phyloP scores from a whole-genome alignment of 2,888 invertebrate species.

The Sminthurinus aureus region DNA sequence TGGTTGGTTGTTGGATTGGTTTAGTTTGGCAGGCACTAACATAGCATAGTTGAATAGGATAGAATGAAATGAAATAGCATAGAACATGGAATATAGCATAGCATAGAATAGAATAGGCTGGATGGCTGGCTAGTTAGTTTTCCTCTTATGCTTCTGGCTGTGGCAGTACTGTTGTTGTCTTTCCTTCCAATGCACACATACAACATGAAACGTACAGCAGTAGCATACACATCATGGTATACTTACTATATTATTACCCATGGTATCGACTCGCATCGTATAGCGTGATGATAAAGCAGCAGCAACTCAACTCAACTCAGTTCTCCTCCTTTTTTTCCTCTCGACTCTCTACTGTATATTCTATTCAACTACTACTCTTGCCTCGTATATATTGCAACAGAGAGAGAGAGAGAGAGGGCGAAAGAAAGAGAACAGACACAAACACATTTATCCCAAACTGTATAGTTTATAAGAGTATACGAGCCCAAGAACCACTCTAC shows the following conservation, averaged over 20 bases:
- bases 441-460: background rate
- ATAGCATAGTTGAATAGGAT: constrained; percentile 28
- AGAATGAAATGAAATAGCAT: background rate
- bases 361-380: background rate
- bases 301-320: constrained; percentile 9
- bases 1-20: constrained; percentile 2
- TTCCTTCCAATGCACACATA: background rate
- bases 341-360: background rate
- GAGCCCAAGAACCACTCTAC: background rate
- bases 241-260: background rate
- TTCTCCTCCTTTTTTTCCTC: constrained; percentile 21
- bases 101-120: too few species aligned
- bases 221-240: too few species aligned
- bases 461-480: background rate
- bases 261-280: background rate
- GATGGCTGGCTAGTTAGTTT: too few species aligned
- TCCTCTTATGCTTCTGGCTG: background rate
- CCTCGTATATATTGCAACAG: background rate
- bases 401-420: background rate
- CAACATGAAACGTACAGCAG: too few species aligned
- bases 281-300: constrained; percentile 11
- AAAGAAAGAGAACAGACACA: background rate
- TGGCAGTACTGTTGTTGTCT: background rate
- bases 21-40: background rate
- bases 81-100: too few species aligned